A percentile compares a stretch with the other conserved stretches of the same genome.
Evolutionary conservation across 1,140 invertebrate species (phyloP).

Genomic region (Cardiocondyla obscurior): DNA sequence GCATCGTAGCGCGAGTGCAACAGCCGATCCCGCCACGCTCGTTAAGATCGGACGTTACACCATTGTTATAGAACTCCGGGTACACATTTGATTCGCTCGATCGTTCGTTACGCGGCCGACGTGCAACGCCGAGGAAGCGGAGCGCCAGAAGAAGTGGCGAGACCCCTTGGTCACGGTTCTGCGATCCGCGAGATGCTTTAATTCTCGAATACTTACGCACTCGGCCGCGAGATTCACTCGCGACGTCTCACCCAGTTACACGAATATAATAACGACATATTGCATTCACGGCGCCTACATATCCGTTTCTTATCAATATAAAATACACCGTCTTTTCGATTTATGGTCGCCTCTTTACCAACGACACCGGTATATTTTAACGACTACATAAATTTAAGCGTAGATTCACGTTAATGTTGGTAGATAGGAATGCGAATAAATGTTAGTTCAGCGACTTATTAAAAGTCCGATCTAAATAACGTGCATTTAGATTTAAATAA

Average conservation of each 20-base stretch:
- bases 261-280: constrained; percentile 2
- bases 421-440: background rate
- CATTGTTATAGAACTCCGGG: constrained; percentile 41
- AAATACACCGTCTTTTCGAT: background rate
- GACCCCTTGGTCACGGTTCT: constrained; percentile 47
- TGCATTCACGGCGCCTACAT: constrained; percentile 3
- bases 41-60: constrained; percentile 50
- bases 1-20: constrained; percentile 48
- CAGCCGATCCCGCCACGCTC: constrained; percentile 53
- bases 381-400: too few relatives aligned
- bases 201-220: constrained; percentile 40
- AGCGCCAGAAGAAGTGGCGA: constrained; percentile 41
- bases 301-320: background rate
- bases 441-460: background rate
- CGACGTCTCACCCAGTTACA: background rate
- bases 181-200: constrained; percentile 46
- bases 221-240: background rate
- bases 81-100: constrained; percentile 53
- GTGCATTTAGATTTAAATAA: background rate
- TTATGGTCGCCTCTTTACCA: background rate
- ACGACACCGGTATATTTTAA: background rate
- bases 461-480: background rate
- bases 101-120: constrained; percentile 40
- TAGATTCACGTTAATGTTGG: too few relatives aligned
- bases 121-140: constrained; percentile 22